phyloP scores from a whole-genome alignment of 2,888 invertebrate species.

The Atrina japonica region DNA sequence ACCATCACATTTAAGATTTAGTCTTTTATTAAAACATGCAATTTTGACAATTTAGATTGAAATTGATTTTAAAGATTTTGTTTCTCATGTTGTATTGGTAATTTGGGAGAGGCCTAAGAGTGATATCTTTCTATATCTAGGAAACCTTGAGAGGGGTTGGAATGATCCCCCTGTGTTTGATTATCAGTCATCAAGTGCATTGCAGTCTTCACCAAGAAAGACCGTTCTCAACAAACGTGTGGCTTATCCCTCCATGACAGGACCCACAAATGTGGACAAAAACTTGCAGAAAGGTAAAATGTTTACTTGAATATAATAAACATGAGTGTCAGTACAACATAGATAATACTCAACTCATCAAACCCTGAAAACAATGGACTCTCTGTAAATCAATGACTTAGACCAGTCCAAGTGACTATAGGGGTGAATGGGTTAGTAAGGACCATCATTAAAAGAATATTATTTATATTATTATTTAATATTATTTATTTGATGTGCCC shows the following conservation, averaged over 20 bases:
- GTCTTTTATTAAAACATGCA: too few species aligned
- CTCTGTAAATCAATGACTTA: too few species aligned
- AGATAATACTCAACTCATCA: too few species aligned
- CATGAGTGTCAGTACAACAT: neutral
- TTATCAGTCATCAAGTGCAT: constrained; percentile 53
- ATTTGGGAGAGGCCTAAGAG: neutral
- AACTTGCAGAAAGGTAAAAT: neutral
- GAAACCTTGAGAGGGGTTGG: constrained; percentile 78
- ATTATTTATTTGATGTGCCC: too few species aligned
- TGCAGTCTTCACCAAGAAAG: constrained; percentile 58
- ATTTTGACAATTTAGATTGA: too few species aligned
- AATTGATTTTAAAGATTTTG: neutral
- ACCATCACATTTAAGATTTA: too few species aligned
- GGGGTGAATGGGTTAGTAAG: neutral
- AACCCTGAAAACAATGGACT: too few species aligned
- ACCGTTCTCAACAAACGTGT: constrained; percentile 75
- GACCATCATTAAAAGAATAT: neutral
- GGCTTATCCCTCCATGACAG: constrained; percentile 65
- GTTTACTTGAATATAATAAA: neutral
- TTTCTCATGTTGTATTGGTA: neutral
- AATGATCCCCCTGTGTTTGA: constrained; percentile 80
- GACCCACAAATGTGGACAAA: constrained; percentile 6
- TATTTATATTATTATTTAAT: neutral
- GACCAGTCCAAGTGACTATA: too few species aligned
- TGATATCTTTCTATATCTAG: constrained; percentile 54